phyloP scores from a whole-genome alignment of 2,888 invertebrate species.

The Phytoseiulus persimilis region DNA sequence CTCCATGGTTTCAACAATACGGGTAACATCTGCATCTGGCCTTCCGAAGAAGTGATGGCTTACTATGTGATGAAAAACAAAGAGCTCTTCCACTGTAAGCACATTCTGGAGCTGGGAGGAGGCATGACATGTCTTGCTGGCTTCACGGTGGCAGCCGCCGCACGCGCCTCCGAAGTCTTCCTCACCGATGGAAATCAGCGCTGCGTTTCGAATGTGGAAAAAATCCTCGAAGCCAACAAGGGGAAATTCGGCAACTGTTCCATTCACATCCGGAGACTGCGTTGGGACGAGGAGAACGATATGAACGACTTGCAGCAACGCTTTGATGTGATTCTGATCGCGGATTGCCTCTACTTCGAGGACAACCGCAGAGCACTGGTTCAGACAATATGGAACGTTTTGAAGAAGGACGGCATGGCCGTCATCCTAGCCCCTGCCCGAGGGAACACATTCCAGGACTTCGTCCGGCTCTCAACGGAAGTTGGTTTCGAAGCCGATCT shows the following conservation, averaged over 20 bases:
- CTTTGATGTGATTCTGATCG: slow-evolving; percentile 66
- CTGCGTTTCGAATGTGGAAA: slow-evolving; percentile 58
- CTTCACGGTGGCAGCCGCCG: slow-evolving; percentile 61
- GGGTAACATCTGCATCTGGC: slow-evolving; percentile 71
- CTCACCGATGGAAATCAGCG: slow-evolving; percentile 70
- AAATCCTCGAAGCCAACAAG: slow-evolving; percentile 41
- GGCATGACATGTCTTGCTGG: slow-evolving; percentile 77
- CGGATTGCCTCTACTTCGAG: slow-evolving; percentile 71
- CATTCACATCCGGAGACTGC: slow-evolving; percentile 46
- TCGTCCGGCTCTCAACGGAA: slow-evolving; percentile 58
- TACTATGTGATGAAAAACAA: slow-evolving; percentile 61
- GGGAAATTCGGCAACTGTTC: slow-evolving; percentile 20
- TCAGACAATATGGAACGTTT: slow-evolving; percentile 60
- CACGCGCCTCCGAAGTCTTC: slow-evolving; percentile 59
- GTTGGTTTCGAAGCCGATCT: slow-evolving; percentile 53
- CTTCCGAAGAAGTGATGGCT: slow-evolving; percentile 66
- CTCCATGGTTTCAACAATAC: slow-evolving; percentile 73
- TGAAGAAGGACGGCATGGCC: slow-evolving; percentile 59
- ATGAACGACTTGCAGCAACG: slow-evolving; percentile 50
- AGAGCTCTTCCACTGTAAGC: slow-evolving; percentile 59
- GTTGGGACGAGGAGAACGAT: slow-evolving; percentile 49
- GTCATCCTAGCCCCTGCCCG: slow-evolving; percentile 68
- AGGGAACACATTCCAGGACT: slow-evolving; percentile 63
- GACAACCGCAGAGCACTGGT: slow-evolving; percentile 62
- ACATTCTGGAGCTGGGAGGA: slow-evolving; percentile 68